Base-by-base conservation (phyloP, 2,888 invertebrate species). In the Geotrupes spiniger region DNA sequence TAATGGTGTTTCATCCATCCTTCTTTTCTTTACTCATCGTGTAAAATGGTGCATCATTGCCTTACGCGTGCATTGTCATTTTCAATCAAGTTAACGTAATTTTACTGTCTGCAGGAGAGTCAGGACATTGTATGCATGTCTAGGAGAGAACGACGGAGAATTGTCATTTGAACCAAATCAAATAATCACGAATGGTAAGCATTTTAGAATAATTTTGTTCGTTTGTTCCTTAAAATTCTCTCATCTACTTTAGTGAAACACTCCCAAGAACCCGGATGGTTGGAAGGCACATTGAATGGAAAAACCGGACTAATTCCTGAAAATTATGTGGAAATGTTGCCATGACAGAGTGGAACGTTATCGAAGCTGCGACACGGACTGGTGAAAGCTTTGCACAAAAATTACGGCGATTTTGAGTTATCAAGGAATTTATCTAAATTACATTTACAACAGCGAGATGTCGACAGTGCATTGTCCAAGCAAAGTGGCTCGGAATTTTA, bases 81-180 rank as follows among this genome's bases (percentile, higher is more conserved):
- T 42, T 42, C 5, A 26, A 12, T 42, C 9, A 25, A 36, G 10
- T 8, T 8, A 26, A 27, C 4, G 14, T 10, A 45, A 28, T 8
- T 14, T 12, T 44, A 17, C 33, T 45, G 50, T 54, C 45, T 46
- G 9, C 72, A 87, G 89, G 72, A 82, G 91, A 69, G 97, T 96
- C 53, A 82, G 95, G 66, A 97, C 98, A 42, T 78, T 98, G 59
- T 98, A 96, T 76, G 91, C 94, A 42, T 98, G 98, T 72, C 81
- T 93, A 60, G 97, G 95, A 45, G 97, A 96, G 77, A 92, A 93
- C 75, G 94, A 94, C 69, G 92, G 94, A 56, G 98, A 98, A 79
- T 78, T 98, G 60, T 95, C 95, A 17, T 98, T 98, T 78, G 94
- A 96, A 78, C 95, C 97, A 56, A 97, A 98, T 81, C 92, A 96